Conservation (phyloP, 2,113 vertebrate species). For the Ploceus nigricollis region DNA sequence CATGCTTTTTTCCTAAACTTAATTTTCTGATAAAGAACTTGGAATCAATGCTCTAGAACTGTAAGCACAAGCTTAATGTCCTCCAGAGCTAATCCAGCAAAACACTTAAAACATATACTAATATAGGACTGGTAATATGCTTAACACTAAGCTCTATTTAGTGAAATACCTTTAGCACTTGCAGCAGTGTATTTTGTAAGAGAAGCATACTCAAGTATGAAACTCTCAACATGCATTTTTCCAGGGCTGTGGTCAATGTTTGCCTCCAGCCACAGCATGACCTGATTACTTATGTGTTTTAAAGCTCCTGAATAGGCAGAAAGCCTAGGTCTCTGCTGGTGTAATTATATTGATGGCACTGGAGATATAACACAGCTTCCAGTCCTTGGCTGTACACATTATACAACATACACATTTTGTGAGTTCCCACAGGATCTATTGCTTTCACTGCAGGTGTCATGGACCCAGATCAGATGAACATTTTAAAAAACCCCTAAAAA, state of each 20-base stretch:
- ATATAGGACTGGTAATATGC: conserved; percentile 18
- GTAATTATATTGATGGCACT: not conserved
- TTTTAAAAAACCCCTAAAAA: not conserved
- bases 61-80: not conserved
- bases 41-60: not conserved
- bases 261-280: conserved; percentile 17
- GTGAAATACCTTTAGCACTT: not conserved
- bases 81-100: not conserved
- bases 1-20: not conserved
- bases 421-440: not conserved
- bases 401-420: not conserved
- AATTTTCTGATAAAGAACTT: not conserved
- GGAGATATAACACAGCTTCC: not conserved
- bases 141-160: conserved; percentile 38
- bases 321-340: not conserved
- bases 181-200: not conserved
- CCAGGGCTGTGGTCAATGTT: not conserved
- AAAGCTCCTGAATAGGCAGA: conserved; percentile 7
- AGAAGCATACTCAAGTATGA: conserved; percentile 7
- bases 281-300: not conserved
- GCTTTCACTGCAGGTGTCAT: not conserved
- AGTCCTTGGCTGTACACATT: not conserved
- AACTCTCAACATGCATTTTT: conserved; percentile 16
- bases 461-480: not conserved
- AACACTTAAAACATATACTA: conserved; percentile 8